These are phyloP conservation scores for Sciurus vulgaris DNA, from an alignment of 2,797 vertebrate species.

Conservation along the genomic window DNA sequence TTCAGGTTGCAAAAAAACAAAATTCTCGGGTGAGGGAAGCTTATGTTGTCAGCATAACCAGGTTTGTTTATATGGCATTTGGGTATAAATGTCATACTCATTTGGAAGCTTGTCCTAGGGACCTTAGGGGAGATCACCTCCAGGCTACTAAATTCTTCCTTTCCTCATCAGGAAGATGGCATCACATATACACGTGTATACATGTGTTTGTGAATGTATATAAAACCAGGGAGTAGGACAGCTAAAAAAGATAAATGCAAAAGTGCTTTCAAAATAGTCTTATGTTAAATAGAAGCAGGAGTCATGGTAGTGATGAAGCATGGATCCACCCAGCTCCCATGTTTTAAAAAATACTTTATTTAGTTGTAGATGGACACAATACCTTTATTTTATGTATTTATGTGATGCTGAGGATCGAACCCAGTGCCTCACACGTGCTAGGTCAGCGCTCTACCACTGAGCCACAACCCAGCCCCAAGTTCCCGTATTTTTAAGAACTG, in stretches of 20 bases:
- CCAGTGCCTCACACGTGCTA: too few species aligned
- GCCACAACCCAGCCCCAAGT: too few species aligned
- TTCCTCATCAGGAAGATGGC: neutral
- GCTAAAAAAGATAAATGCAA: neutral
- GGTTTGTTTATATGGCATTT: neutral
- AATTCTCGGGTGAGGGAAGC: neutral
- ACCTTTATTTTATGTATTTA: too few species aligned
- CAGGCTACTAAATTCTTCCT: neutral
- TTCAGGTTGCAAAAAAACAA: neutral
- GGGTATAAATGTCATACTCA: neutral
- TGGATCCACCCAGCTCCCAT: neutral
- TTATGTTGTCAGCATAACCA: neutral
- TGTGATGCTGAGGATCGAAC: too few species aligned
- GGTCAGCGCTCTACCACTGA: too few species aligned
- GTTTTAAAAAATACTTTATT: neutral
- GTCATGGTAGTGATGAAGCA: neutral
- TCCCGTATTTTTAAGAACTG: neutral
- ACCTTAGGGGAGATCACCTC: neutral
- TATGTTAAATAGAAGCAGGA: neutral
- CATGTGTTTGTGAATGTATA: neutral
- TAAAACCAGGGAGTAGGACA: neutral
- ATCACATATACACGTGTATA: neutral
- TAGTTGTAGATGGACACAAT: too few species aligned
- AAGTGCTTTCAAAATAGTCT: neutral
- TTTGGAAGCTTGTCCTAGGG: neutral